Evolutionary conservation across 2,797 vertebrate genomes (phyloP), one percentile per base, ranked within the genome.

Genomic region (Vespertilio murinus): DNA sequence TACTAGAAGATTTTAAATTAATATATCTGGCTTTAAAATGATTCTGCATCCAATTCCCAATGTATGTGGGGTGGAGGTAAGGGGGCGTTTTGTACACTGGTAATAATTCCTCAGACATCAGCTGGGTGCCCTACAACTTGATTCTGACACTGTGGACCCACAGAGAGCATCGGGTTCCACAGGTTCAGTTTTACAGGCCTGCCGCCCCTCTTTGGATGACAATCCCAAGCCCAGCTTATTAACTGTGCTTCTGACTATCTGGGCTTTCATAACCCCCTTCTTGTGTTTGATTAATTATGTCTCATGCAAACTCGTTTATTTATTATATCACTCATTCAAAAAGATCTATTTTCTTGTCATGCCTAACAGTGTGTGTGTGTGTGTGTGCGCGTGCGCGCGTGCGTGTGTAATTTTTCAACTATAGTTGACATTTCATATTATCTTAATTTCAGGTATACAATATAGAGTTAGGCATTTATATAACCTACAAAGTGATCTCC

Each of bases 1-100:
- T 91, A 49, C 74, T 61, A 64, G 38, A 78, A 92, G n/a, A 67
- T 42, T n/a, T 84, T 69, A 79, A 93, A 81, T 87, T 71, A 54
- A 61, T 1, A 74, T 42, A 23, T 23, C 3, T 38, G 20, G 42
- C 10, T 87, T 61, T 61, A 61, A 87, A 87, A 61, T 54, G 22
- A 3, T 61, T 74, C 40, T 61, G 30, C 14, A 61, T 61, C 70
- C 16, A 61, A 35, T 87, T 47, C 16, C 23, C n/a, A 47, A 47
- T 3, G 9, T 47, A 30, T 74, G n/a, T 74, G 1, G 30, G 6
- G 14, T 2, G 30, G 28, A 2, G 13, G n/a, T n/a, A n/a, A n/a
- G 61, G 13, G 16, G 7, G 0, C 0, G 2, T 33, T 61, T 10
- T n/a, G 23, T 52, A 54, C 28, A 69, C 35, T 20, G n/a, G 33